Percentiles rank a stretch among this genome's conserved stretches.
Evolutionary conservation across 2,113 vertebrate genomes (phyloP).

Genomic region (Dendrocopos noguchii): DNA sequence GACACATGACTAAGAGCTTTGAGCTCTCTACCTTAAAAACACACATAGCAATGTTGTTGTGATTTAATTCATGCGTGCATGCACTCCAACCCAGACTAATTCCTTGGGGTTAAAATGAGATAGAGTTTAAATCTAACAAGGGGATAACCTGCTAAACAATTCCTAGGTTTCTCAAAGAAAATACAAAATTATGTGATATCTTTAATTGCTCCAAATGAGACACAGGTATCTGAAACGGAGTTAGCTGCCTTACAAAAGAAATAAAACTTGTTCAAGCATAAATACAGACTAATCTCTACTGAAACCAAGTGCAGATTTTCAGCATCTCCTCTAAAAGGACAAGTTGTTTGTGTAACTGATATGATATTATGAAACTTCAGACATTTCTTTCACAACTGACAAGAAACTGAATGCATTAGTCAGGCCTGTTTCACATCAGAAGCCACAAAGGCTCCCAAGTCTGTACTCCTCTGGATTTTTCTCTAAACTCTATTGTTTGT

Average conservation of each 20-base stretch:
- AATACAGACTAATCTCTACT: neutral
- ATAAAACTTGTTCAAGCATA: neutral
- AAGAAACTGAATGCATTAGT: constrained; percentile 48
- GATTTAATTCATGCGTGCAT: constrained; percentile 15
- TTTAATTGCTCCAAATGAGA: constrained; percentile 9
- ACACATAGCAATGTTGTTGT: neutral
- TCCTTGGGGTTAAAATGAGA: neutral
- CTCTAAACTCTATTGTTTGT: constrained; percentile 47
- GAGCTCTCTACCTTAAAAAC: neutral
- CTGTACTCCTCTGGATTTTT: constrained; percentile 23
- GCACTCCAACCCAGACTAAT: neutral
- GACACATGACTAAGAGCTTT: neutral
- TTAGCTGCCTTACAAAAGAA: neutral
- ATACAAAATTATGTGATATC: constrained; percentile 1
- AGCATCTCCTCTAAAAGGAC: constrained; percentile 38
- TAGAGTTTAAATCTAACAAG: constrained; percentile 14
- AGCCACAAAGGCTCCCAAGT: constrained; percentile 52
- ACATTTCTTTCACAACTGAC: constrained; percentile 56
- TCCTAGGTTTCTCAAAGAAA: constrained; percentile 23
- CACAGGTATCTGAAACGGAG: neutral
- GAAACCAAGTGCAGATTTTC: constrained; percentile 18
- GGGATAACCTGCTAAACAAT: neutral
- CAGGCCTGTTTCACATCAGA: constrained; percentile 55
- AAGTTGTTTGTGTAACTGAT: constrained; percentile 39
- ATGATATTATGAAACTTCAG: constrained; percentile 59